Percentiles rank a stretch among this genome's conserved stretches.
These are phyloP conservation scores for Ariolimax columbianus DNA, from an alignment of 2,888 invertebrate species.

Conservation along the genomic window DNA sequence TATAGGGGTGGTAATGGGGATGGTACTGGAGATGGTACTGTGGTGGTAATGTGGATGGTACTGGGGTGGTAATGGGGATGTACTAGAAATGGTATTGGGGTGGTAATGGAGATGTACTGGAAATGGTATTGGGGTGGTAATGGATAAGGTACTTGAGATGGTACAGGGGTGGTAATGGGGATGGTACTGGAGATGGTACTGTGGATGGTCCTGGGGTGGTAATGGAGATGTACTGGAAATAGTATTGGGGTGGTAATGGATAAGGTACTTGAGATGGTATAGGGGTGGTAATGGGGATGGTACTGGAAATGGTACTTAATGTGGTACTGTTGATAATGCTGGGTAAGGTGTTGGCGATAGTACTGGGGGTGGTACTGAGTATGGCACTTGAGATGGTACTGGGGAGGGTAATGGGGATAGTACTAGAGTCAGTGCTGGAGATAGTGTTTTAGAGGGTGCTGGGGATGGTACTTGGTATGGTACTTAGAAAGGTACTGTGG, in stretches of 20 bases:
- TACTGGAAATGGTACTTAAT: background rate
- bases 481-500: background rate
- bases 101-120: too few relatives aligned
- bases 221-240: too few relatives aligned
- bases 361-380: background rate
- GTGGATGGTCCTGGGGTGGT: too few relatives aligned
- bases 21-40: background rate
- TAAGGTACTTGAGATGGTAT: too few relatives aligned
- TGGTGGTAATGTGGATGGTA: slow-evolving; percentile 7
- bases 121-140: too few relatives aligned
- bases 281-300: background rate
- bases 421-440: background rate
- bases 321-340: background rate
- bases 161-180: too few relatives aligned
- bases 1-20: too few relatives aligned
- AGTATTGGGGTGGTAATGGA: too few relatives aligned
- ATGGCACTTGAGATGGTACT: background rate
- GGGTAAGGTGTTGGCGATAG: background rate
- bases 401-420: too few relatives aligned
- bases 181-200: too few relatives aligned
- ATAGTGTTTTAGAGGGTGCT: background rate
- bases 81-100: too few relatives aligned
- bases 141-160: too few relatives aligned
- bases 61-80: background rate
- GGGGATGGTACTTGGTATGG: background rate